Conservation (phyloP, 2,797 vertebrate species). For the Simalia tracyae region DNA sequence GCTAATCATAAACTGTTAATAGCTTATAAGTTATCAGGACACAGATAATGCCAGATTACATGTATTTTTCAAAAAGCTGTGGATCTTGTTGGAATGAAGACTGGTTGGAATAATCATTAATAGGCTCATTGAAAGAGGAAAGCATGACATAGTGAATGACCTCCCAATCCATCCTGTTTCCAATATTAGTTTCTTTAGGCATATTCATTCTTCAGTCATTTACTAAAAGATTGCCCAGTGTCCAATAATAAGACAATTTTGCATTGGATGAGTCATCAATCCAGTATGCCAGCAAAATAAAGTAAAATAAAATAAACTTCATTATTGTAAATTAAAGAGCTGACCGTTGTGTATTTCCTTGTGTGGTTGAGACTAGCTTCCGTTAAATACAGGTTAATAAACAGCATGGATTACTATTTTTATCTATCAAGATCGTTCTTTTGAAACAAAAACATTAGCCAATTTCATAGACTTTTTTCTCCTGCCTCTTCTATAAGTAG, state of each 20-base stretch:
- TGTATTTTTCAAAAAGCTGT: background rate
- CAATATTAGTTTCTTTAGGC: background rate
- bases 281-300: background rate
- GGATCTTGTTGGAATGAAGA: background rate
- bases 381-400: constrained; percentile 10
- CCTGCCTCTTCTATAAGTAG: background rate
- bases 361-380: background rate
- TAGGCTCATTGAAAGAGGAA: constrained; percentile 2
- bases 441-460: background rate
- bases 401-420: constrained; percentile 5
- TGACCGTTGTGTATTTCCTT: background rate
- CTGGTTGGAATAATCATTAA: constrained; percentile 7
- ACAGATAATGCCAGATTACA: background rate
- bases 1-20: background rate
- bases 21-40: background rate
- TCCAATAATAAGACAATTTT: background rate
- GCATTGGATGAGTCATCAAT: background rate
- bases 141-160: background rate
- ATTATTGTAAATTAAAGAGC: background rate
- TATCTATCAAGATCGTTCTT: background rate
- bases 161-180: background rate
- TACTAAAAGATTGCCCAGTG: background rate
- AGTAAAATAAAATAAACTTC: background rate
- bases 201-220: background rate
- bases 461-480: background rate